Evolutionary conservation across 2,888 invertebrate genomes (phyloP), one percentile per base, ranked within the genome.

Genomic region (Disparrhopalites patrizii): DNA sequence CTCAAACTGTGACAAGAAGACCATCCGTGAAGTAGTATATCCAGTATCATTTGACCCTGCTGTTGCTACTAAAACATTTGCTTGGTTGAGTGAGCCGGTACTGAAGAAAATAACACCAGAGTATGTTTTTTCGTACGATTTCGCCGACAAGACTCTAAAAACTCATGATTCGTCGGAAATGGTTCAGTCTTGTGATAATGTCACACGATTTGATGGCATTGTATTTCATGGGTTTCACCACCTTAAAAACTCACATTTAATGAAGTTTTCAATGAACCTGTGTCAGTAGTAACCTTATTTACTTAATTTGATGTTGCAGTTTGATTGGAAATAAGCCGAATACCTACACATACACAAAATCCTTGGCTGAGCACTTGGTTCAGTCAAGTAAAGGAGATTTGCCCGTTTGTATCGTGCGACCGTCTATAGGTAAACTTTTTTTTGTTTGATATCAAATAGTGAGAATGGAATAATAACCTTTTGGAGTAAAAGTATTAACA

Each of bases 331-430:
- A 50, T 3, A 61, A 61, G 18, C 66, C 66, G 3, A 66, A 66
- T 30, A 66, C 66, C 1, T 66, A 66, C 36, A 40, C 61, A 4
- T 66, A 54, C 28, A 66, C 66, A n/a, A 66, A 66, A 52, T 50
- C 52, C 1, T 28, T 66, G 20, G 66, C 55, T 1, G 66, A 66
- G 33, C 38, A 28, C 23, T 25, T 61, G 1, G 10, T 66, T 15
- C 38, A 54, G 3, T n/a, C 40, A 20, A n/a, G 43, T 28, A 51
- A 33, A 23, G 25, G 60, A 23, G 23, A 28, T 13, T 28, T 66
- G 8, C 66, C 66, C 15, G 36, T 60, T 27, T 28, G 33, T 55
- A 66, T 66, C 27, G 54, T 66, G 8, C 54, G 66, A 13, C 66
- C 66, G 3, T 61, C 61, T 5, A 66, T 66, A 18, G 66, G 66